Evolutionary conservation across 2,888 invertebrate species (phyloP), one percentile per base, ranked within the genome.

Genomic region (Protophormia terraenovae): DNA sequence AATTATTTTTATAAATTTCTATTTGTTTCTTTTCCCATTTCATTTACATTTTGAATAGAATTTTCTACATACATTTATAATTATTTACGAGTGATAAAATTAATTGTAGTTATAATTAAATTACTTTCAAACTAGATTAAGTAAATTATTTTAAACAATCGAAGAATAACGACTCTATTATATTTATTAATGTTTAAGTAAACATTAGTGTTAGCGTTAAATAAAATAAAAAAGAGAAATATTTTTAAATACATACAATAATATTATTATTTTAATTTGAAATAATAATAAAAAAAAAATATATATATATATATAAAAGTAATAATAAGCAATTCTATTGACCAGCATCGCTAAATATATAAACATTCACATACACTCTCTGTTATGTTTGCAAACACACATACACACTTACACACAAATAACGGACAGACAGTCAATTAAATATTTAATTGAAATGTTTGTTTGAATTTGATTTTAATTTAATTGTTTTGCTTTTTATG

Each of bases 341-440:
- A 87, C 87, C 86, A 87, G 87, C 87, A 86, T 87, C 87, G 84
- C 84, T 82, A 86, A 84, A 75, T 35, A 53, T 53, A 32, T 55
- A 58, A 32, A 67, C 27, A 69, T 60, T 47, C 45, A 47, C 77
- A 78, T 45, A 53, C 66, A 67, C 55, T 77, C 16, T n/a, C 45
- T 35, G 27, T 35, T 38, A 32, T 16, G n/a, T n/a, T 47, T 24
- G 53, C n/a, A 62, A 3, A 6, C 29, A 66, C 19, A 45, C 55
- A 58, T 29, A 58, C 29, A 12, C 41, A 22, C 5, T 7, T 10
- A 22, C 50, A 50, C 22, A 19, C 12, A 22, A 22, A 19, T n/a
- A 24, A 47, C 14, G 47, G 16, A 45, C 14, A 64, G n/a, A 64
- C 41, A 24, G n/a, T 5, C 47, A 58, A 47, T 77, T 77, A 47